Evolutionary conservation across 2,113 vertebrate genomes (phyloP), one percentile per base, ranked within the genome.

Genomic region (Numida meleagris): DNA sequence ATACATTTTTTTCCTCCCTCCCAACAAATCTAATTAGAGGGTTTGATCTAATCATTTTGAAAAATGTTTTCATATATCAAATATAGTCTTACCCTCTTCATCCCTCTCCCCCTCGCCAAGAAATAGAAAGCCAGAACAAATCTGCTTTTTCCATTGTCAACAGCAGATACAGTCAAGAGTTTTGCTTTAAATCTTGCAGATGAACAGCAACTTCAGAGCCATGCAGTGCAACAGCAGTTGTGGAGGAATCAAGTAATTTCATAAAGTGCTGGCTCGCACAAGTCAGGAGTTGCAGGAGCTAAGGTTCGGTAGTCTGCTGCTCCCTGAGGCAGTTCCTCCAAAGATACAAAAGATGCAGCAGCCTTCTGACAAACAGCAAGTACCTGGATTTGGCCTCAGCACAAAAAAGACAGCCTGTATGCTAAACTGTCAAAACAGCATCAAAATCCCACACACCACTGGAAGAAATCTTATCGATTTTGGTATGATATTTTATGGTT

Each of bases 21-120:
- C 46, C 82, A 93, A 63, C 82, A 96, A 96, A 95, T 88, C 61
- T 92, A 95, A 78, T 90, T 86, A 61, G 83, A 53, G 33, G 31
- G 45, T 86, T 75, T 83, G 10, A 84, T 90, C 27, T 84, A 93
- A 90, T 84, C 0, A 82, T 84, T 84, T 57, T 86, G 57, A 75
- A 93, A 84, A 88, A 65, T 63, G 8, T 61, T 95, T 95, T 86
- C 40, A 40, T 79, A 61, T 82, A 87, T 92, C 34, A 90, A 78
- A 75, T 74, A 75, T 11, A 71, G 12, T 63, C 65, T 83, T 71
- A 57, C 2, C 4, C 25, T 53, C 21, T 51, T 33, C 29, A 55
- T 10, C 31, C 14, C 27, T 25, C 27, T 14, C 51, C 17, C 31
- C 17, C 16, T 15, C 10, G 14, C 14, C 7, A 33, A 61, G 59